phyloP scores from a whole-genome alignment of 1,140 invertebrate species.

The Drosophila miranda region DNA sequence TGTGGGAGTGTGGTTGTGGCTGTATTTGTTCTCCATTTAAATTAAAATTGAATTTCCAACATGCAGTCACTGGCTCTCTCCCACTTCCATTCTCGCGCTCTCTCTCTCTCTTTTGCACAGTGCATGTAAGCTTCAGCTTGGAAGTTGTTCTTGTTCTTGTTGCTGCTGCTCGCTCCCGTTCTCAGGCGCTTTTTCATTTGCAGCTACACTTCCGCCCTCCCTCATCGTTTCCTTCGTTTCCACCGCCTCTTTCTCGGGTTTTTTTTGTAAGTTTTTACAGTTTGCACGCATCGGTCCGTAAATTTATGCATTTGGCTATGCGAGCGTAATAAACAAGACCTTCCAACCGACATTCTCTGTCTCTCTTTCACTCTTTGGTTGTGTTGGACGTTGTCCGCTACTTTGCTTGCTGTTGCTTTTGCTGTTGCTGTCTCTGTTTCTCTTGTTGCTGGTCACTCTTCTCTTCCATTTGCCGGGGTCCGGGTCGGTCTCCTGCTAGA shows the following conservation, averaged over 20 bases:
- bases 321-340: conserved; percentile 81
- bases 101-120: conserved; percentile 47
- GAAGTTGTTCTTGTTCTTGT: conserved; percentile 42
- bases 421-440: conserved; percentile 18
- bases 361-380: conserved; percentile 16
- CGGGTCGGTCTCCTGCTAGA: conserved; percentile 61
- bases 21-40: conserved; percentile 42
- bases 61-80: conserved; percentile 21
- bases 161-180: conserved; percentile 24
- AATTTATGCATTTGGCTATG: conserved; percentile 81
- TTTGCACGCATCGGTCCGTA: conserved; percentile 80
- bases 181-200: conserved; percentile 67
- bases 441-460: conserved; percentile 60
- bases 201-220: conserved; percentile 35
- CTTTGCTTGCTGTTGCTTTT: conserved; percentile 14
- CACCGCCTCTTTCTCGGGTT: conserved; percentile 16
- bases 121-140: conserved; percentile 67
- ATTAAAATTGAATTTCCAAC: conserved; percentile 56
- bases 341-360: conserved; percentile 65
- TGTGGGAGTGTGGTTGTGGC: conserved; percentile 16
- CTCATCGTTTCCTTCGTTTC: conserved; percentile 19
- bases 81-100: conserved; percentile 16
- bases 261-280: conserved; percentile 76
- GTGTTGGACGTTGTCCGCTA: conserved; percentile 20
- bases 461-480: conserved; percentile 48